Percentiles rank a stretch among this genome's conserved stretches.
These are phyloP conservation scores for Maniola hyperantus DNA, from an alignment of 2,888 invertebrate species.

Conservation along the genomic window DNA sequence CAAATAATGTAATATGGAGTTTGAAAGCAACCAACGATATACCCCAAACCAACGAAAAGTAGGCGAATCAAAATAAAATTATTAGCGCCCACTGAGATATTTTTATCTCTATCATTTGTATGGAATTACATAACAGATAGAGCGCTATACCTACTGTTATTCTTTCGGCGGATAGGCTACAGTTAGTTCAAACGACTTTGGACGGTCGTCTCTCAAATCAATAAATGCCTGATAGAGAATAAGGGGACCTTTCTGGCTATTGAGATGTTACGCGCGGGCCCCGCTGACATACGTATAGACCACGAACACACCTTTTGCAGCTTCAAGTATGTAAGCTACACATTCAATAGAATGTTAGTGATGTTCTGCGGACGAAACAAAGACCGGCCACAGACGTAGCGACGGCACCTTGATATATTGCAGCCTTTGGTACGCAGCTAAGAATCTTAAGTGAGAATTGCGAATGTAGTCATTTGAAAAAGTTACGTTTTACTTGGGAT, in stretches of 20 bases:
- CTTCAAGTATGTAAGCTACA: slow-evolving; percentile 48
- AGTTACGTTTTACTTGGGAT: slow-evolving; percentile 23
- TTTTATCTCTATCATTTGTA: too few species aligned
- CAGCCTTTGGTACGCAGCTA: slow-evolving; percentile 41
- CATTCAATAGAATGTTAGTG: slow-evolving; percentile 66
- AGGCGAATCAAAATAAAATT: too few species aligned
- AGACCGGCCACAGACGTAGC: slow-evolving; percentile 47
- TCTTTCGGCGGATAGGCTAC: too few species aligned
- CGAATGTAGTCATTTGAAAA: slow-evolving; percentile 28
- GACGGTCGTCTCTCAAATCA: slow-evolving; percentile 10
- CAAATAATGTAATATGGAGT: too few species aligned
- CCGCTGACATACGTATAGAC: slow-evolving; percentile 63
- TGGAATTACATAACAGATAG: too few species aligned
- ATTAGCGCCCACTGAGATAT: too few species aligned
- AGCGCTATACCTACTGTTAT: too few species aligned
- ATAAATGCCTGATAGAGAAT: slow-evolving; percentile 46
- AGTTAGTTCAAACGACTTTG: too few species aligned
- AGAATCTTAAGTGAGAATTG: slow-evolving; percentile 45
- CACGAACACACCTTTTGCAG: slow-evolving; percentile 54
- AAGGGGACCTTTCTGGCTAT: slow-evolving; percentile 62
- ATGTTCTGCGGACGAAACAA: slow-evolving; percentile 54
- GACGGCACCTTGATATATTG: slow-evolving; percentile 47
- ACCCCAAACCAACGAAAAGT: too few species aligned
- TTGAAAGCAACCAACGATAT: too few species aligned
- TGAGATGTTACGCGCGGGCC: slow-evolving; percentile 68